Evolutionary conservation across 1,140 invertebrate genomes (phyloP), one percentile per base, ranked within the genome.

Genomic region (Camponotus vicinus): DNA sequence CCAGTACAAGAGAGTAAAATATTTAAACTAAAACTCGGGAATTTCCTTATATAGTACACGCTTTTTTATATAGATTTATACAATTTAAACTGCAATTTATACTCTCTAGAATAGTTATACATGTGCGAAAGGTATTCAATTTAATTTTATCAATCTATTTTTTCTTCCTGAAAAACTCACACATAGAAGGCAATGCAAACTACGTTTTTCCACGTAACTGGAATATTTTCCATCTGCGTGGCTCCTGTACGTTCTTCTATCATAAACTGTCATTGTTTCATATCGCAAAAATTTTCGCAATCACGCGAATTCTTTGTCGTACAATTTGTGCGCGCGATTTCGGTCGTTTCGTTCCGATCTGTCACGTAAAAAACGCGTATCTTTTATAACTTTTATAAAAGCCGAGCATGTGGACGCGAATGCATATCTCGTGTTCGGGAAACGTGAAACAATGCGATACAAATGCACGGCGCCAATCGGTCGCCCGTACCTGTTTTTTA

Each of bases 401-500:
- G 40, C 34, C 67, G 27, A 34, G 13, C 27, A 45, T 40, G 15
- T 52, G 40, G 45, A 61, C 80, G 13, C 49, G 78, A 88, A 87
- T 83, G 83, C 83, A 78, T 89, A 89, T 91, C 88, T 91, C 73
- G 49, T 8, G 34, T 77, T 61, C 40, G 63, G 66, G 69, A 86
- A 52, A 84, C 91, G 91, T 92, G 91, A 91, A 91, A 89, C 91
- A 92, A 92, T 92, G 91, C 88, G 80, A 91, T 84, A 90, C 89
- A 92, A 91, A 90, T 64, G 86, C 37, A 84, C 76, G 90, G 83
- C 89, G 87, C 77, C 42, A 15, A n/a, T 76, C 61, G 37, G 82
- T 52, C 73, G 59, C 63, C 11, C 37, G 80, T 84, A 49, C 4
- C 79, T 59, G 52, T 34, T 52, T 52, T 6, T 32, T 63, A 75